A percentile compares a stretch with the other conserved stretches of the same genome.
phyloP scores from a whole-genome alignment of 1,140 invertebrate genomes.

The Adelges cooleyi region DNA sequence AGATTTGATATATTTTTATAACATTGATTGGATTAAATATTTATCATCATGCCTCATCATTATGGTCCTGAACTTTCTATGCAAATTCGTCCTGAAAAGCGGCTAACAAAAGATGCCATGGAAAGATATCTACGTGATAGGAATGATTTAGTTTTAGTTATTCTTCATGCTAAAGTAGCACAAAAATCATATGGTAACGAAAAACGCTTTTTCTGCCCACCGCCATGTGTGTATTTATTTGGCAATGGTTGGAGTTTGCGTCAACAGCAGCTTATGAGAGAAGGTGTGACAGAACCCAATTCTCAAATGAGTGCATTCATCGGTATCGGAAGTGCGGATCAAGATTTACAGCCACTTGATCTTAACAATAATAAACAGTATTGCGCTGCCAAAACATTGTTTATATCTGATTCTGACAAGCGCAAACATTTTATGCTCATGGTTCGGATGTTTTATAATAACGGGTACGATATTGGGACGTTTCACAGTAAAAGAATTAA shows the following conservation, averaged over 20 bases:
- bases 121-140: slow-evolving; percentile 85
- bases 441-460: slow-evolving; percentile 98
- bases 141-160: slow-evolving; percentile 92
- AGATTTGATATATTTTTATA: too few relatives aligned
- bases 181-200: slow-evolving; percentile 99
- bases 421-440: slow-evolving; percentile 98
- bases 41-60: slow-evolving; percentile 54
- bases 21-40: too few relatives aligned
- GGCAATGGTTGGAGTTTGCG: slow-evolving; percentile 94
- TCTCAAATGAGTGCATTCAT: slow-evolving; percentile 94
- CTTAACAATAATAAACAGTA: slow-evolving; percentile 80
- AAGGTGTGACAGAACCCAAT: slow-evolving; percentile 80
- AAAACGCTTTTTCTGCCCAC: slow-evolving; percentile 98
- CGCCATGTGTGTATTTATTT: slow-evolving; percentile 96
- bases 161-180: slow-evolving; percentile 97
- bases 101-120: slow-evolving; percentile 88
- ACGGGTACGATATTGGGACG: slow-evolving; percentile 94
- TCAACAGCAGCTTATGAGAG: slow-evolving; percentile 76
- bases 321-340: slow-evolving; percentile 95
- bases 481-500: slow-evolving; percentile 99
- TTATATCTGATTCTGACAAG: slow-evolving; percentile 99
- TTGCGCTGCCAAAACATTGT: slow-evolving; percentile 97
- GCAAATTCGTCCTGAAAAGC: slow-evolving; percentile 57
- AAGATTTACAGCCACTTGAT: slow-evolving; percentile 98
- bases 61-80: slow-evolving; percentile 56